Evolutionary conservation across 2,888 invertebrate genomes (phyloP).

Genomic region (Caenorhabditis sp.): DNA sequence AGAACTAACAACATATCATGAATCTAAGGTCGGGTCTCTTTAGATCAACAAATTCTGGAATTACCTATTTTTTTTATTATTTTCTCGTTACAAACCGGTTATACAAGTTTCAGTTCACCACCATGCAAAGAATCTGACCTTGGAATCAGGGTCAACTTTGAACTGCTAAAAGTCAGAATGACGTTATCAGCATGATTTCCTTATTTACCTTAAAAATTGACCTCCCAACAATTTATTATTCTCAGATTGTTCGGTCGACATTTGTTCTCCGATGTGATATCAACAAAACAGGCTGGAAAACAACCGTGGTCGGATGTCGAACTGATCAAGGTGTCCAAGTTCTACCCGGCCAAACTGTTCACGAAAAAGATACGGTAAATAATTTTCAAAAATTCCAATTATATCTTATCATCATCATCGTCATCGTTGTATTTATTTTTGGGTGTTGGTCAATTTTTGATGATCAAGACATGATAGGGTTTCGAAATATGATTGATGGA

Average conservation of each 20-base stretch:
- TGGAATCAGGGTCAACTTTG: too few relatives aligned
- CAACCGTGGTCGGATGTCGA: slow-evolving; percentile 50
- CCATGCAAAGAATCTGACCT: too few relatives aligned
- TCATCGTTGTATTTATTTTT: too few relatives aligned
- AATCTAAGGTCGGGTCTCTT: too few relatives aligned
- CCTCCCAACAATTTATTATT: background rate
- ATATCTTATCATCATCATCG: background rate
- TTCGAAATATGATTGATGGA: background rate
- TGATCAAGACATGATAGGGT: background rate
- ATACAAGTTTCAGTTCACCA: too few relatives aligned
- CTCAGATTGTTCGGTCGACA: slow-evolving; percentile 53
- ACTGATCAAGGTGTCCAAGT: slow-evolving; percentile 48
- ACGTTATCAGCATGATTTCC: too few relatives aligned
- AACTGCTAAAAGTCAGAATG: too few relatives aligned
- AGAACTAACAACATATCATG: too few relatives aligned
- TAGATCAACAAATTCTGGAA: too few relatives aligned
- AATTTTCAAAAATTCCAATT: background rate
- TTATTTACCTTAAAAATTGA: too few relatives aligned
- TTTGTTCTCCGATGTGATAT: slow-evolving; percentile 55
- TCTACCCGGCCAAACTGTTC: slow-evolving; percentile 49
- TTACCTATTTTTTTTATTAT: too few relatives aligned
- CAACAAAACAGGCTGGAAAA: slow-evolving; percentile 49
- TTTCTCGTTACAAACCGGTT: too few relatives aligned
- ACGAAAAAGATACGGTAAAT: slow-evolving; percentile 49
- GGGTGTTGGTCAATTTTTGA: background rate